A percentile compares a stretch with the other conserved stretches of the same genome.
Evolutionary conservation across 2,113 vertebrate species (phyloP).

Genomic region (Amphiprion ocellaris): DNA sequence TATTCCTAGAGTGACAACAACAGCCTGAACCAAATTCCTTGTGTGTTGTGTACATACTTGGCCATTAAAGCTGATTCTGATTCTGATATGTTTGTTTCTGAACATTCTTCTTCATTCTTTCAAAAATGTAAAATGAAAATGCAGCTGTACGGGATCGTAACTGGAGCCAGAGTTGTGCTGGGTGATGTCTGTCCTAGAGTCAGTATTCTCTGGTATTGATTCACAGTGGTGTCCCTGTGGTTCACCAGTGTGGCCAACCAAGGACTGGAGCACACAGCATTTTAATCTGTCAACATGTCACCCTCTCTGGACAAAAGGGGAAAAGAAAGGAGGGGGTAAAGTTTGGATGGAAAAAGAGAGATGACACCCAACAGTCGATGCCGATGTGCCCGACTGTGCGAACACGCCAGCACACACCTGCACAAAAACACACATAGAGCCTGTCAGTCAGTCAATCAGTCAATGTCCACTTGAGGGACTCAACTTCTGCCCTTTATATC

Average conservation of each 20-base stretch:
- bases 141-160: too few species aligned
- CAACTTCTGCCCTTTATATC: slow-evolving; percentile 60
- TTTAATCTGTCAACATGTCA: slow-evolving; percentile 80
- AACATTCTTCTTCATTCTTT: too few species aligned
- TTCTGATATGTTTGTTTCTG: too few species aligned
- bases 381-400: not conserved
- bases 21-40: too few species aligned
- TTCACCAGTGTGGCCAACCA: slow-evolving; percentile 53
- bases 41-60: too few species aligned
- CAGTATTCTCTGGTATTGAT: slow-evolving; percentile 66
- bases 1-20: too few species aligned
- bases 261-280: slow-evolving; percentile 57
- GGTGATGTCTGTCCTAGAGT: not conserved
- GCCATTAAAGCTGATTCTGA: too few species aligned
- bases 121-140: too few species aligned
- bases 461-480: slow-evolving; percentile 70
- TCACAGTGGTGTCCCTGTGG: slow-evolving; percentile 39
- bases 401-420: slow-evolving; percentile 16
- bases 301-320: slow-evolving; percentile 24
- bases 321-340: not conserved
- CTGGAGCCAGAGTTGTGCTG: not conserved
- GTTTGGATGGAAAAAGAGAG: slow-evolving; percentile 49
- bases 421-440: slow-evolving; percentile 38
- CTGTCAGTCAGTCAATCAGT: slow-evolving; percentile 67
- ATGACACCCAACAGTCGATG: slow-evolving; percentile 65